Conservation (phyloP, 2,797 vertebrate genomes). For the Acomys russatus region DNA sequence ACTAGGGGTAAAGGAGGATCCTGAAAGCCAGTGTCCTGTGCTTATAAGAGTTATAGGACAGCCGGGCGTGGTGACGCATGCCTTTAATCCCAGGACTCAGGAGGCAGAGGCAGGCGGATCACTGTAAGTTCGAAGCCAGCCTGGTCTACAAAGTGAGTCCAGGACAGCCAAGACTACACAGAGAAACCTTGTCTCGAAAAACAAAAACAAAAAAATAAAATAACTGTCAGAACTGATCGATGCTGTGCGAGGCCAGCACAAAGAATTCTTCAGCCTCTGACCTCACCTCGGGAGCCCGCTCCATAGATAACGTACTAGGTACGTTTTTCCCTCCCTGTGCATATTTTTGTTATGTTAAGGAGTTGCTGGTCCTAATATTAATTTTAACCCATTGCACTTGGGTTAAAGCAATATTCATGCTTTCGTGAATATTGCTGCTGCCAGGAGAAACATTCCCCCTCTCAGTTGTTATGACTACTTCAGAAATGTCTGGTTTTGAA, state of each 20-base stretch:
- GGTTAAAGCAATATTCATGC: not conserved
- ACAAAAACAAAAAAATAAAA: too few relatives aligned
- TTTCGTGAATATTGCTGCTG: conserved; percentile 5
- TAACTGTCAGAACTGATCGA: not conserved
- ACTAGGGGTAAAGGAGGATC: not conserved
- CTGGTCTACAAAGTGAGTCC: too few relatives aligned
- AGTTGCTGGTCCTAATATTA: conserved; percentile 39
- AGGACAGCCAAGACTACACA: too few relatives aligned
- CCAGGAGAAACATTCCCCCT: conserved; percentile 41
- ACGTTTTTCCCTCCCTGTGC: conserved; percentile 3
- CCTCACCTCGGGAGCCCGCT: not conserved
- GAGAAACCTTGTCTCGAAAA: too few relatives aligned
- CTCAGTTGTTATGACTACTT: conserved; percentile 35
- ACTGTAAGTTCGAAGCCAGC: too few relatives aligned
- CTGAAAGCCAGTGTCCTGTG: not conserved
- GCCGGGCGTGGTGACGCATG: too few relatives aligned
- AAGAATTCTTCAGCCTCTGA: conserved; percentile 17
- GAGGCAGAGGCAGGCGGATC: too few relatives aligned
- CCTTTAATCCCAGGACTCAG: too few relatives aligned
- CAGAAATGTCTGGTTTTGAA: conserved; percentile 48
- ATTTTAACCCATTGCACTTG: conserved; percentile 48
- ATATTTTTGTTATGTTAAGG: conserved; percentile 14
- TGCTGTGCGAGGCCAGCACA: not conserved
- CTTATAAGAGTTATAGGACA: not conserved
- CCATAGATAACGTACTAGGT: conserved; percentile 8